phyloP scores from a whole-genome alignment of 1,140 invertebrate genomes.

The Euborellia annulipes region DNA sequence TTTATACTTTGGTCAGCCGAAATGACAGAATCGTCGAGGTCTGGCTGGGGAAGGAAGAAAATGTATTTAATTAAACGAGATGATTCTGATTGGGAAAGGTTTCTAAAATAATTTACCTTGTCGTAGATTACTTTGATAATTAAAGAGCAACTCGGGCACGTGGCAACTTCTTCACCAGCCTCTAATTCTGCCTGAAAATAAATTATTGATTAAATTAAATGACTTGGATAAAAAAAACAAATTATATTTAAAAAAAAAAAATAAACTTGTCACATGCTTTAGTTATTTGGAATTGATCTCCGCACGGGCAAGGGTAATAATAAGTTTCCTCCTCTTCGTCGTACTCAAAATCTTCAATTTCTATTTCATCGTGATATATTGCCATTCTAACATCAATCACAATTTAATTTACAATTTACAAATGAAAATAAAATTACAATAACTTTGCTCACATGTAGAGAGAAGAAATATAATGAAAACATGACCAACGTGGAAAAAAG shows the following conservation, averaged over 20 bases:
- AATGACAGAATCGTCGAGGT: too few relatives aligned
- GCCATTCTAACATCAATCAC: slow-evolving; percentile 67
- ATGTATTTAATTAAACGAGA: too few relatives aligned
- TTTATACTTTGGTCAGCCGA: too few relatives aligned
- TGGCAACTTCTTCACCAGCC: slow-evolving; percentile 88
- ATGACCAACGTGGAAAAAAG: too few relatives aligned
- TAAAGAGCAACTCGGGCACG: slow-evolving; percentile 94
- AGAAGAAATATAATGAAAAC: too few relatives aligned
- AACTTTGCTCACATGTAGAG: too few relatives aligned
- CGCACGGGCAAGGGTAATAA: slow-evolving; percentile 97
- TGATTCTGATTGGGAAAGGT: too few relatives aligned
- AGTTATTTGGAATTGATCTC: slow-evolving; percentile 89
- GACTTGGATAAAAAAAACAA: slow-evolving; percentile 10
- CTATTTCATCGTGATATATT: slow-evolving; percentile 95
- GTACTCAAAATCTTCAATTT: slow-evolving; percentile 99
- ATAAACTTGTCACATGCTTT: slow-evolving; percentile 45
- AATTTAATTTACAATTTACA: too few relatives aligned
- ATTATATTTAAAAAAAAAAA: slow-evolving; percentile 2
- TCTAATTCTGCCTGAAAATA: slow-evolving; percentile 64
- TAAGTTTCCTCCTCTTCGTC: slow-evolving; percentile 93
- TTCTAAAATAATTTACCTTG: slow-evolving; percentile 26
- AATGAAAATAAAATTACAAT: too few relatives aligned
- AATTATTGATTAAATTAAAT: too few relatives aligned
- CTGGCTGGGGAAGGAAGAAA: too few relatives aligned
- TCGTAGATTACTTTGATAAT: slow-evolving; percentile 92